Conservation (phyloP, 2,888 invertebrate species). For the Euzophera pinguis region DNA sequence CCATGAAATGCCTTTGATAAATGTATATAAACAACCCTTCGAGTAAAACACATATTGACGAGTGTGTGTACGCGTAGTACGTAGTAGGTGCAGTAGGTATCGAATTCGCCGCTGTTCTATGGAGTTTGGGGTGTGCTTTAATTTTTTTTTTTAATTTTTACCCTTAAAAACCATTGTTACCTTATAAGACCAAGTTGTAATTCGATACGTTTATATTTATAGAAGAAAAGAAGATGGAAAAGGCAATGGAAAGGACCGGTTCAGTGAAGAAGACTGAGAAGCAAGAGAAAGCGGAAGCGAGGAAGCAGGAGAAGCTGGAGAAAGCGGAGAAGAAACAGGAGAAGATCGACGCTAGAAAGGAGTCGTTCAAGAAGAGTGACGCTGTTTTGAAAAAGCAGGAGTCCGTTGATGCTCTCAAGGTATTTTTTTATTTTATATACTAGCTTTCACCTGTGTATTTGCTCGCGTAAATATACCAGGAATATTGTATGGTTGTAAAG, state of each 20-base stretch:
- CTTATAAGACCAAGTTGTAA: no score
- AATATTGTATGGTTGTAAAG: no score
- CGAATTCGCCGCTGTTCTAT: no score
- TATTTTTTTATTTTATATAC: slow-evolving; percentile 20
- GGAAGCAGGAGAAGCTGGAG: slow-evolving; percentile 36
- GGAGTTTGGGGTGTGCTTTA: no score
- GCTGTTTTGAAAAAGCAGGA: slow-evolving; percentile 56
- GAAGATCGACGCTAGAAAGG: slow-evolving; percentile 57
- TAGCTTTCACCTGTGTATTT: not conserved
- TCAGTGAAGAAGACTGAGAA: slow-evolving; percentile 53
- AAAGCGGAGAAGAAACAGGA: slow-evolving; percentile 52
- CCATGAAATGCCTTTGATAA: no score
- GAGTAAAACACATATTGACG: no score
- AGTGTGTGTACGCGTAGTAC: no score
- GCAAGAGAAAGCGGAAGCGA: slow-evolving; percentile 43
- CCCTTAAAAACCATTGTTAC: no score
- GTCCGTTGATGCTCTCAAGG: slow-evolving; percentile 63
- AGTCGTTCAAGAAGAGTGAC: slow-evolving; percentile 57
- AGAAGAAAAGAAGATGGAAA: slow-evolving; percentile 32
- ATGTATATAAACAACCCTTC: no score
- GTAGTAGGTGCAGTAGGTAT: no score
- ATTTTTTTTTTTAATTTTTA: no score
- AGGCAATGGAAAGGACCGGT: slow-evolving; percentile 49
- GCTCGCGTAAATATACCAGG: no score
- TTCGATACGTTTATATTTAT: slow-evolving; percentile 13